Conservation (phyloP, 2,113 vertebrate species). For the Scomber scombrus region DNA sequence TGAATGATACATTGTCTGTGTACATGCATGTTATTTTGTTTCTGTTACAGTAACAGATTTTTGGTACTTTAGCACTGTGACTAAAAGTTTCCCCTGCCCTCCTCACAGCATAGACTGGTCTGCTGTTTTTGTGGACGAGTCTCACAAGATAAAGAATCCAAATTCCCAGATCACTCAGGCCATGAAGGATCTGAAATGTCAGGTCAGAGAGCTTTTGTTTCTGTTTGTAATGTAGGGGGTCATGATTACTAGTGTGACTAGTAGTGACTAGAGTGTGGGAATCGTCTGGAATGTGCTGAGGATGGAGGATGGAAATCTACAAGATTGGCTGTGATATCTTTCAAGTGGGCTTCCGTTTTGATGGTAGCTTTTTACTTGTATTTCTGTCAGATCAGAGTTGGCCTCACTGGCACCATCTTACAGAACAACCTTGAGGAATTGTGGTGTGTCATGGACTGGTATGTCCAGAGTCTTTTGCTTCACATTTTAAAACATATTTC, state of each 20-base stretch:
- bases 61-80: background rate
- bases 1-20: background rate
- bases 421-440: constrained; percentile 98
- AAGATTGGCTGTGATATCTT: too few relatives aligned
- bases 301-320: too few relatives aligned
- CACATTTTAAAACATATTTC: background rate
- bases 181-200: constrained; percentile 92
- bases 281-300: background rate
- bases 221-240: background rate
- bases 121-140: constrained; percentile 95
- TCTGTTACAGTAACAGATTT: background rate
- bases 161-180: constrained; percentile 93
- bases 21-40: background rate
- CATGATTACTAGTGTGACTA: background rate
- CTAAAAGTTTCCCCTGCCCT: constrained; percentile 5
- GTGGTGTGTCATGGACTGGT: constrained; percentile 99
- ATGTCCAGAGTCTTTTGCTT: background rate
- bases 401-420: constrained; percentile 96
- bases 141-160: constrained; percentile 96
- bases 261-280: background rate
- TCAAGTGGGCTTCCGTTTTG: background rate
- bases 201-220: constrained; percentile 80
- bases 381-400: constrained; percentile 87
- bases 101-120: constrained; percentile 90
- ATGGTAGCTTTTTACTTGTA: background rate